Conservation (phyloP, 1,140 invertebrate species). For the Drosophila miranda region DNA sequence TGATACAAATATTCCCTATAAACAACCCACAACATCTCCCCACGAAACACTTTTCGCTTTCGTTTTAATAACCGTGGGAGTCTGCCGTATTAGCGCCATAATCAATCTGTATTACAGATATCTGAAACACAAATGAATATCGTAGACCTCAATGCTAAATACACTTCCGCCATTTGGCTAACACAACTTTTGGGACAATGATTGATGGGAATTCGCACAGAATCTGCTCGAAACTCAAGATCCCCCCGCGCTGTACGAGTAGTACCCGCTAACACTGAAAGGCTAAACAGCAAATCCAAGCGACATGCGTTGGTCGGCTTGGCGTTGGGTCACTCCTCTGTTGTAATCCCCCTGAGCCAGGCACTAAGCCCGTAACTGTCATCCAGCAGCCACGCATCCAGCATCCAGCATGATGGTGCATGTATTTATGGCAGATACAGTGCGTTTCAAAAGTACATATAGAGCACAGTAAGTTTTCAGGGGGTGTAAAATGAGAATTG, state of each 20-base stretch:
- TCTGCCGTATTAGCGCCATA: conserved; percentile 17
- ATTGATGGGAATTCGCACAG: conserved; percentile 64
- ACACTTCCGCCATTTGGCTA: conserved; percentile 54
- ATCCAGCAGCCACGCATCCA: conserved; percentile 37
- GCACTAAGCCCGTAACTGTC: conserved; percentile 52
- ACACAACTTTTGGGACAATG: conserved; percentile 50
- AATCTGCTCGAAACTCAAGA: conserved; percentile 30
- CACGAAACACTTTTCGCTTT: background rate
- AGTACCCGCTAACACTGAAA: conserved; percentile 1
- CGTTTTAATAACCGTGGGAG: conserved; percentile 39
- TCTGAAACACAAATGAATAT: conserved; percentile 35
- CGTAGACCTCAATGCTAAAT: conserved; percentile 44
- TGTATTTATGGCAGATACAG: conserved; percentile 15
- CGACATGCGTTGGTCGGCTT: conserved; percentile 13
- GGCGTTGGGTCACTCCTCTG: background rate
- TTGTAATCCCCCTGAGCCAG: conserved; percentile 44
- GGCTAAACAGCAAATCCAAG: conserved; percentile 36
- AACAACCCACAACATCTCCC: no score
- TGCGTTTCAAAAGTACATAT: conserved; percentile 4
- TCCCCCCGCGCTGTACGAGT: conserved; percentile 22
- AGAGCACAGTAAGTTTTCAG: background rate
- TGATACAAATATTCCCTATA: no score
- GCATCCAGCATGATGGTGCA: conserved; percentile 33
- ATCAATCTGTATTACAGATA: conserved; percentile 67
- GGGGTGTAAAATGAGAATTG: no score